Base-by-base conservation (phyloP, 2,888 invertebrate species). In the Margaritifera margaritifera region DNA sequence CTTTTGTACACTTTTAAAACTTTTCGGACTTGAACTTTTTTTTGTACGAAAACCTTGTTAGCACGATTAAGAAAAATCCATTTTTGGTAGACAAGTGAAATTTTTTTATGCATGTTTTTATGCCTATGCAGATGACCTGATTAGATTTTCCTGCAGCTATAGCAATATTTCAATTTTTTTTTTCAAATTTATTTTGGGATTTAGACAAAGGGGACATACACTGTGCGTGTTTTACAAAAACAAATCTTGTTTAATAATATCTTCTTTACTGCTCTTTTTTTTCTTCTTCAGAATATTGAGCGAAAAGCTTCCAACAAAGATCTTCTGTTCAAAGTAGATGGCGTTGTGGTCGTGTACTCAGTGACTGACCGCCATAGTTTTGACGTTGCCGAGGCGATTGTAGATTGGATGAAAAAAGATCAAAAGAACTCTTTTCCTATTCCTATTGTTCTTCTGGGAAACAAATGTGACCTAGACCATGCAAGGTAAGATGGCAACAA, bases 401-500 rank as follows among this genome's bases (percentile, higher is more conserved):
- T 78, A 71, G 72, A 80, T 66, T 79, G 77, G 79, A 56, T 80
- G 56, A 73, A 71, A 66, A 66, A 68, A 62, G 81, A 80, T 42
- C 69, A 71, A 59, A 80, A 79, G 57, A 63, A 68, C 20, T 27
- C 70, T 19, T 22, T 69, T n/a, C 25, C 64, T 15, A 64, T 81
- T 25, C 82, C 82, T 6, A 64, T 81, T 6, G 74, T 81, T 55
- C 64, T 83, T 55, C 74, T 83, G 27, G 82, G 81, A 22, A 83
- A 83, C 75, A 81, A 83, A 69, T 67, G 71, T 24, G 82, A 83
- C 60, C 68, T 83, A 2, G 78, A 75, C 56, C 82, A 83, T 62
- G 63, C 71, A 54, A 80, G 82, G 82, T 81, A 61, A 50, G 55
- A 53, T 56, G 5, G 20, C 6, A 42, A 52, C 8, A 25, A 25